phyloP scores from a whole-genome alignment of 2,888 invertebrate species.

The Doris montereyensis region DNA sequence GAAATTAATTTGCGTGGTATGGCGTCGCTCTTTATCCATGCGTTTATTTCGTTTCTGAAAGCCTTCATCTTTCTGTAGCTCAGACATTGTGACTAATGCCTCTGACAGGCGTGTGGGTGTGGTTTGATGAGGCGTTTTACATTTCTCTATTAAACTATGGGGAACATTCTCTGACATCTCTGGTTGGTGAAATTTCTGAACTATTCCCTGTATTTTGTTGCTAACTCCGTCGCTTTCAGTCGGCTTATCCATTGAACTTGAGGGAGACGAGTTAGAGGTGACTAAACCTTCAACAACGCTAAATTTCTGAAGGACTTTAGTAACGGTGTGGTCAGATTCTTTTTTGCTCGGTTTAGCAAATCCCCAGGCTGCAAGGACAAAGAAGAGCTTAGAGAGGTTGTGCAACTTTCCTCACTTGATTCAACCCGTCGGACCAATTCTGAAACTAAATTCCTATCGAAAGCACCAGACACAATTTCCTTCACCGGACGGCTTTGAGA shows the following conservation, averaged over 20 bases:
- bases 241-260: neutral
- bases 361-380: conserved; percentile 1
- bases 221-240: neutral
- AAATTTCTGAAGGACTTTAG: neutral
- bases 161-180: neutral
- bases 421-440: conserved; percentile 21
- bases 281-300: neutral
- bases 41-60: neutral
- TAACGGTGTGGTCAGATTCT: neutral
- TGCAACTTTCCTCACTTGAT: conserved; percentile 15
- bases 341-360: neutral
- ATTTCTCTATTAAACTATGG: too few species aligned
- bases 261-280: conserved; percentile 23
- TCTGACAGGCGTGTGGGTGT: neutral
- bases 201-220: neutral
- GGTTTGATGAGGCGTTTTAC: too few species aligned
- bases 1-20: conserved; percentile 38
- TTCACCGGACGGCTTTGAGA: neutral
- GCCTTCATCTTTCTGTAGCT: neutral
- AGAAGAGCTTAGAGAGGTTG: conserved; percentile 9
- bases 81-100: neutral
- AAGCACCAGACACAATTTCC: conserved; percentile 16
- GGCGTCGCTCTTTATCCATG: conserved; percentile 32
- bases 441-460: neutral
- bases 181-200: neutral